Evolutionary conservation across 2,888 invertebrate species (phyloP), one percentile per base, ranked within the genome.

Genomic region (Tetropium fuscum): DNA sequence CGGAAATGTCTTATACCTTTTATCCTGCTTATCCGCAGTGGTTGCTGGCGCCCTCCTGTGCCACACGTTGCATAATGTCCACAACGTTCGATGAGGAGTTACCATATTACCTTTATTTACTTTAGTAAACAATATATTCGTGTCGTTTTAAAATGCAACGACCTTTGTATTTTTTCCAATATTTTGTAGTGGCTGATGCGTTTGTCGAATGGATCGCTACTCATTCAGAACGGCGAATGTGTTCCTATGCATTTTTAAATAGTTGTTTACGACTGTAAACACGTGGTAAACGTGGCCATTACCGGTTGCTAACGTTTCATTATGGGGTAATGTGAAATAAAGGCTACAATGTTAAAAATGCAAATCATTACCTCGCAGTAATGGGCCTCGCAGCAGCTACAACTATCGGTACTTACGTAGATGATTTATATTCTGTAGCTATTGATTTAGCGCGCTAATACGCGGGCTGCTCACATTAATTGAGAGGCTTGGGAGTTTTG

Each of bases 271-370:
- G 20, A 18, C 20, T 36, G 10, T 48, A 22, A 48, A 48, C 15
- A 36, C 13, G 3, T 13, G 19, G 3, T 48, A 48, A 47, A 40
- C 34, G 47, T 48, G 15, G 19, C 4, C 8, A 36, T 30, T 43
- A 43, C 27, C 13, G 36, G 5, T 25, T 15, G 16, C 36, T 48
- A 48, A 48, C 48, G 15, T 36, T 48, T 36, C 48, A 22, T 22
- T 36, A 20, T 36, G 22, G n/a, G 19, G 4, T 13, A 20, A 30
- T 20, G n/a, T 7, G 36, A 11, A 22, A 22, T 48, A 48, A 36
- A 48, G 11, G 20, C 25, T 36, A 48, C 48, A 48, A 22, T 36
- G 48, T 48, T 54, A 54, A 54, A 54, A 54, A 34, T 44, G 10
- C 44, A 25, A 34, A 44, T 44, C 8, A 44, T 34, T 34, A 34